Base-by-base conservation (phyloP, 1,140 invertebrate species). In the Drosophila sturtevanti region DNA sequence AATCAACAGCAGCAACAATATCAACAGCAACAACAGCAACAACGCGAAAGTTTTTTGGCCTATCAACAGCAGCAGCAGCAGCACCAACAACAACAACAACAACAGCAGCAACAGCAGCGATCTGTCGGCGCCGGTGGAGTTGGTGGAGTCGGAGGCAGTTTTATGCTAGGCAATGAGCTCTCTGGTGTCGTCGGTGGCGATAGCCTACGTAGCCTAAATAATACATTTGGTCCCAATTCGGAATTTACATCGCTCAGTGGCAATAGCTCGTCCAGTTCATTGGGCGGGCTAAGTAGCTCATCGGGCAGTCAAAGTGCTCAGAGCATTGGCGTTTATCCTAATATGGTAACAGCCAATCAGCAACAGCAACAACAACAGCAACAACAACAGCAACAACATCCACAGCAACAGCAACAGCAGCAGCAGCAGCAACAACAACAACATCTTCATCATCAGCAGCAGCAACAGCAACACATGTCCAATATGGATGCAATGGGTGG, bases 401-500 rank as follows among this genome's bases (percentile, higher is more conserved):
- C 34, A 0, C 59, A 61, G 16, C 73, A 74, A 0, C 69, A 68
- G 6, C 72, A 67, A 1, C 71, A 74, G 4, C 73, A 74, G 3
- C 73, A 77, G 0, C 74, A 77, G 1, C 74, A 71, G 2, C 75
- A 71, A 1, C 73, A 72, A 0, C 66, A 69, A 2, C 77, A 79
- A 14, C 78, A 81, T 22, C 58, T 70, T n/a, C 67, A 59, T 14
- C 79, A 75, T 18, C 77, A 78, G 12, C 77, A 80, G n/a, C 79
- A 81, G 21, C 77, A 79, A 44, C 79, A 81, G 14, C 79, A 81
- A 72, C 81, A 86, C 60, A 79, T 86, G 68, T 70, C 70, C 75
- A 87, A 77, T 21, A 91, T 92, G 91, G 91, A 92, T 27, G 82
- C 89, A 63, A 92, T 92, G 91, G 76, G 87, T 16, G 89, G 90